A percentile compares a stretch with the other conserved stretches of the same genome.
phyloP scores from a whole-genome alignment of 2,113 vertebrate genomes.

The Taurulus bubalis region DNA sequence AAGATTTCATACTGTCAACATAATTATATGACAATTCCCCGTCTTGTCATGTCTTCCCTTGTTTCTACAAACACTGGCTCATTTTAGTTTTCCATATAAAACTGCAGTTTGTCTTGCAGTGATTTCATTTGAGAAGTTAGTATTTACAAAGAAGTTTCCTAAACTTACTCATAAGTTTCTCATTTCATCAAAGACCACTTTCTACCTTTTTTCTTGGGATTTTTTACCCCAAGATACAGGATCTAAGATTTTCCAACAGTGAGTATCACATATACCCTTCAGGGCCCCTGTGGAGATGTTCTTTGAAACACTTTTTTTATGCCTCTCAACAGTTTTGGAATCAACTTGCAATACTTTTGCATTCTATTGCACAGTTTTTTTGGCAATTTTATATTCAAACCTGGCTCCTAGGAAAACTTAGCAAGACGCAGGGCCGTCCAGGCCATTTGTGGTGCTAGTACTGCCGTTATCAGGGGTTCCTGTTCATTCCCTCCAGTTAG shows the following conservation, averaged over 20 bases:
- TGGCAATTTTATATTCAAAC: background rate
- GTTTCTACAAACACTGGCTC: background rate
- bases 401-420: background rate
- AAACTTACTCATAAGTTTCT: background rate
- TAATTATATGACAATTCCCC: constrained; percentile 22
- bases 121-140: background rate
- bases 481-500: constrained; percentile 16
- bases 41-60: constrained; percentile 6
- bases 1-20: constrained; percentile 37
- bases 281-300: background rate
- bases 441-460: constrained; percentile 23
- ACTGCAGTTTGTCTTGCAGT: background rate
- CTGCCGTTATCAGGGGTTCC: constrained; percentile 25
- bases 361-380: background rate
- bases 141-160: background rate
- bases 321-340: background rate
- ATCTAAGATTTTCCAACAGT: background rate
- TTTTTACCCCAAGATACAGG: background rate
- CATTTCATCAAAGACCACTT: background rate
- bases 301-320: constrained; percentile 12
- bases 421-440: too few species aligned
- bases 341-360: background rate
- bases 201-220: background rate
- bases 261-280: background rate
- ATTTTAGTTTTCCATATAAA: background rate